phyloP scores from a whole-genome alignment of 2,113 vertebrate genomes.

The Hippoglossus stenolepis region DNA sequence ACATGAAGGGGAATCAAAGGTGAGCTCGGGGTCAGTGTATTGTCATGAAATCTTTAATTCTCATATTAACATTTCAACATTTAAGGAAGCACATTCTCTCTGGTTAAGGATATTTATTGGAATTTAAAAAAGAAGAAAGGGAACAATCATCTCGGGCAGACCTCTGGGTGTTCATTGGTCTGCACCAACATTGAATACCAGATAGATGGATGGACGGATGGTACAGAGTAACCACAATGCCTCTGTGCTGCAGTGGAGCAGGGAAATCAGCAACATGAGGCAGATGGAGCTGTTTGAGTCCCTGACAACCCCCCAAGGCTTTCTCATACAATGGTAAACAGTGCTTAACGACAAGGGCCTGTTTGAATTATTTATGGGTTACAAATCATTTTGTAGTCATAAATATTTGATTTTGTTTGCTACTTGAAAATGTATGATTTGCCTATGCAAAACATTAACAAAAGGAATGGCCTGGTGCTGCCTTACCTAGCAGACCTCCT shows the following conservation, averaged over 20 bases:
- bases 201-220: neutral
- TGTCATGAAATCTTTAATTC: neutral
- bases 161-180: no score
- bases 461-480: neutral
- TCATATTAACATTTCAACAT: conserved; percentile 4
- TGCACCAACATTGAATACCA: no score
- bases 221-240: neutral
- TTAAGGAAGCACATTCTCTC: neutral
- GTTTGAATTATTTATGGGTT: conserved; percentile 45
- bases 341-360: conserved; percentile 13
- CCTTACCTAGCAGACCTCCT: neutral
- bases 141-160: no score
- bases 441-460: neutral
- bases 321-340: conserved; percentile 33
- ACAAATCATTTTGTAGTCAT: conserved; percentile 51
- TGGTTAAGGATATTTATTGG: neutral
- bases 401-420: conserved; percentile 45
- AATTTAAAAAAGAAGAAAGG: no score
- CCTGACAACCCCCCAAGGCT: conserved; percentile 8
- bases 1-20: neutral
- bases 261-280: conserved; percentile 4
- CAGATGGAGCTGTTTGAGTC: conserved; percentile 18
- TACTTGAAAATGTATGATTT: conserved; percentile 2
- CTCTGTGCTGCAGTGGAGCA: no score
- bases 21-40: neutral